phyloP scores from a whole-genome alignment of 2,888 invertebrate species.

The Nebria salina region DNA sequence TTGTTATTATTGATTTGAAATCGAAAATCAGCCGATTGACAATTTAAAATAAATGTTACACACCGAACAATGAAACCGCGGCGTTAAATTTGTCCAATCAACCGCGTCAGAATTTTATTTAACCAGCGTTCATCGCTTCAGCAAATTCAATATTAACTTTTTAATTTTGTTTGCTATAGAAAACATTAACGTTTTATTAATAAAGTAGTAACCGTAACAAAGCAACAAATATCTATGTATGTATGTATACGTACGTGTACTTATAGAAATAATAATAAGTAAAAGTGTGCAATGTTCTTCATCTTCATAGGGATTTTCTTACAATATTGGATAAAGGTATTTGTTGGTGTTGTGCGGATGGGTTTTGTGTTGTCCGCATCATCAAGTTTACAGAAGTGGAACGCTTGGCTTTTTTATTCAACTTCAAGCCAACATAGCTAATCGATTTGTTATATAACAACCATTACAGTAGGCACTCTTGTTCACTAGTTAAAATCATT shows the following conservation, averaged over 20 bases:
- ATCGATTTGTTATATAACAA: slow-evolving; percentile 51
- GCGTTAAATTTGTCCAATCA: slow-evolving; percentile 37
- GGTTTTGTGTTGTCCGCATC: slow-evolving; percentile 18
- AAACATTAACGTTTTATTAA: slow-evolving; percentile 34
- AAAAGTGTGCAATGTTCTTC: neutral
- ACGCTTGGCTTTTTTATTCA: slow-evolving; percentile 44
- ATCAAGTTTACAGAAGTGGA: neutral
- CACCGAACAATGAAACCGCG: slow-evolving; percentile 24
- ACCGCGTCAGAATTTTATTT: slow-evolving; percentile 35
- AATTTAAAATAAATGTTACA: neutral
- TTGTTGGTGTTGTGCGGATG: slow-evolving; percentile 22
- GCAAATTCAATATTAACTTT: slow-evolving; percentile 29
- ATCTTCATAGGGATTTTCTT: slow-evolving; percentile 22
- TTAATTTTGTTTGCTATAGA: slow-evolving; percentile 31
- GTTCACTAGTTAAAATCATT: neutral
- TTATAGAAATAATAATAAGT: neutral
- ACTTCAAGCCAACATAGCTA: slow-evolving; percentile 48
- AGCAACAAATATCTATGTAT: neutral
- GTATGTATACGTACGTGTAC: no score
- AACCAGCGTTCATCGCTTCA: slow-evolving; percentile 19
- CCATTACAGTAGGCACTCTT: slow-evolving; percentile 2
- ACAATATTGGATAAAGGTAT: slow-evolving; percentile 32
- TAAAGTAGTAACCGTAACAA: slow-evolving; percentile 24
- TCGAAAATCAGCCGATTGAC: neutral
- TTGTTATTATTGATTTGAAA: neutral